Evolutionary conservation across 1,140 invertebrate genomes (phyloP), one percentile per base, ranked within the genome.

Genomic region (Tyrophagus putrescentiae): DNA sequence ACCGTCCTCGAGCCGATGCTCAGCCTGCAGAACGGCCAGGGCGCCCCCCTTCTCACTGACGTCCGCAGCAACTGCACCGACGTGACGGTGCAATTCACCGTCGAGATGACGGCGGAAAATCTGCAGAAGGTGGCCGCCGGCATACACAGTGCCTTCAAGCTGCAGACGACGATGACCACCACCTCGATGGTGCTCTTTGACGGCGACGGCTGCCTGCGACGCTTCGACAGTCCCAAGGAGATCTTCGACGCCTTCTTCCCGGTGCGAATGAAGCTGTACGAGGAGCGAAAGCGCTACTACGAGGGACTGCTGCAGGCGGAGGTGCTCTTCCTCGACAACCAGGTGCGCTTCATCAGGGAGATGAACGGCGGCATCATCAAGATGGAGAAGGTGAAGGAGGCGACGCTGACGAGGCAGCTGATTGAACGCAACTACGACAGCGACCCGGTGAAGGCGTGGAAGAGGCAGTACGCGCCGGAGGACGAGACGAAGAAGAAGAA

Each of bases 11-110:
- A 96, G 70, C 77, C 83, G 0, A 81, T 98, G 78, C 72, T 93
- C 1, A 7, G 25, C n/a, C n/a, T n/a, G n/a, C 21, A 88, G 88
- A 23, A 81, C 76, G 9, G 94, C 94, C 0, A 78, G 89, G 76
- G 71, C 77, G 1, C 84, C 86, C 61, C 73, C 86, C 0, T 53
- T 85, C 0, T 96, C 60, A 78, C 77, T 65, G 84, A 87, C 70
- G 82, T 69, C 85, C 85, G 67, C 94, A 99, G 72, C 97, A 98
- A 69, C 85, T n/a, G 92, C 68, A 96, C 95, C 4, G 95, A 99
- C 68, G 32, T 45, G 4, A 59, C 57, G 4, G 39, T 59, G 21
- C 44, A 45, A 23, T n/a, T n/a, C n/a, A n/a, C n/a, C 5, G 79
- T 98, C 0, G 81, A 80, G 3, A 76, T 96, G 67, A 72, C 79